Evolutionary conservation across 2,888 invertebrate genomes (phyloP).

Genomic region (Enchytraeus crypticus): DNA sequence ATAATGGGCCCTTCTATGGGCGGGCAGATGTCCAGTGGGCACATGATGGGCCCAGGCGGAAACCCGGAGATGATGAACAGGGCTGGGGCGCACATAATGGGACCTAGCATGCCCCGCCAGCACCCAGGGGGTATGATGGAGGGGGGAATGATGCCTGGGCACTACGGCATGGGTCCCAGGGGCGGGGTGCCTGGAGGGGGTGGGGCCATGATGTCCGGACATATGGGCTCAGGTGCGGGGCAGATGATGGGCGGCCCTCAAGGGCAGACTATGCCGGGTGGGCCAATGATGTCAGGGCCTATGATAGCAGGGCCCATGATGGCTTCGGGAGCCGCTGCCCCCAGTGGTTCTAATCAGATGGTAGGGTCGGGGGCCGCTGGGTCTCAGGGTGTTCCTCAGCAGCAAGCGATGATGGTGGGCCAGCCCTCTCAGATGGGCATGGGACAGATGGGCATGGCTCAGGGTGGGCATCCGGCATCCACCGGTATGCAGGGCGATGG

Average conservation of each 20-base stretch:
- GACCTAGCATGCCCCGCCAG: background rate
- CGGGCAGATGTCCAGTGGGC: background rate
- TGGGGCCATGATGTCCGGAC: slow-evolving; percentile 1
- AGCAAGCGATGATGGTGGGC: too few relatives aligned
- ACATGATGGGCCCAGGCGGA: slow-evolving; percentile 3
- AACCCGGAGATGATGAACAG: background rate
- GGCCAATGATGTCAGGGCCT: background rate
- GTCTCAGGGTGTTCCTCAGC: background rate
- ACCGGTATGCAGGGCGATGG: too few relatives aligned
- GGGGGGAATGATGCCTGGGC: background rate
- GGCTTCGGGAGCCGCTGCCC: background rate
- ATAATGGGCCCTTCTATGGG: too few relatives aligned
- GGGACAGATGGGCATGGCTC: too few relatives aligned
- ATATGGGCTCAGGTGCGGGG: background rate
- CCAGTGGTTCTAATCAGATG: background rate
- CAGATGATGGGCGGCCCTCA: background rate
- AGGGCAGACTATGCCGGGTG: slow-evolving; percentile 1
- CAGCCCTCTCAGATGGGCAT: too few relatives aligned
- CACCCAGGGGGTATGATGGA: background rate
- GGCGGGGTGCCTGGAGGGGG: background rate
- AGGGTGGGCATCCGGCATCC: too few relatives aligned
- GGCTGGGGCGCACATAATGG: background rate
- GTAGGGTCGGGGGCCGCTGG: background rate
- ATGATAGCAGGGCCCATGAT: background rate
- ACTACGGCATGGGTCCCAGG: too few relatives aligned